These are phyloP conservation scores for Sitta europaea DNA, from an alignment of 2,113 vertebrate genomes.

Conservation along the genomic window DNA sequence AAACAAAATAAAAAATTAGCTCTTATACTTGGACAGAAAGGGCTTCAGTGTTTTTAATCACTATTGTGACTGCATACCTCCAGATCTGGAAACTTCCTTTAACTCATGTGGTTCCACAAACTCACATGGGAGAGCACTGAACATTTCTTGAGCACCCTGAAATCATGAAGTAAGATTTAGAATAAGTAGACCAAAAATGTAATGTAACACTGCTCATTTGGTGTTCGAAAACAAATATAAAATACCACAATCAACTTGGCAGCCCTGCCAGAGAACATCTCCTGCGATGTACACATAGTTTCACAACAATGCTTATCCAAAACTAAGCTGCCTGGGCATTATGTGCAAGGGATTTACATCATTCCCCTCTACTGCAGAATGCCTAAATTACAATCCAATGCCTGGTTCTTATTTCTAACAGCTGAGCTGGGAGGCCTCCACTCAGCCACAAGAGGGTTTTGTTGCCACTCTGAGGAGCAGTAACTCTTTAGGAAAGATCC, in stretches of 20 bases:
- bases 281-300: neutral
- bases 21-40: neutral
- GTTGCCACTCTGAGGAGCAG: neutral
- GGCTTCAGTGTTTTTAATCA: neutral
- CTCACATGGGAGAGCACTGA: slow-evolving; percentile 91
- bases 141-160: slow-evolving; percentile 94
- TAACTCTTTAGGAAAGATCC: neutral
- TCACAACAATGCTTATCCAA: neutral
- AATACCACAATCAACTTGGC: neutral
- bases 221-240: neutral
- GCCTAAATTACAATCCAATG: neutral
- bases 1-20: neutral
- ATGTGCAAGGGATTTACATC: neutral
- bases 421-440: neutral
- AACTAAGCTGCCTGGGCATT: neutral
- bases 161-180: neutral
- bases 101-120: slow-evolving; percentile 94
- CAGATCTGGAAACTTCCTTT: slow-evolving; percentile 85
- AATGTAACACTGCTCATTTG: neutral
- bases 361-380: neutral
- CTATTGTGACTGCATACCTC: slow-evolving; percentile 73
- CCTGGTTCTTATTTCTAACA: neutral
- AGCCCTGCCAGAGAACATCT: neutral
- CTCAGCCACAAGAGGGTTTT: neutral
- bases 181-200: neutral